A percentile compares a stretch with the other conserved stretches of the same genome.
phyloP scores from a whole-genome alignment of 2,797 vertebrate genomes.

The Acanthurus leucopareius region DNA sequence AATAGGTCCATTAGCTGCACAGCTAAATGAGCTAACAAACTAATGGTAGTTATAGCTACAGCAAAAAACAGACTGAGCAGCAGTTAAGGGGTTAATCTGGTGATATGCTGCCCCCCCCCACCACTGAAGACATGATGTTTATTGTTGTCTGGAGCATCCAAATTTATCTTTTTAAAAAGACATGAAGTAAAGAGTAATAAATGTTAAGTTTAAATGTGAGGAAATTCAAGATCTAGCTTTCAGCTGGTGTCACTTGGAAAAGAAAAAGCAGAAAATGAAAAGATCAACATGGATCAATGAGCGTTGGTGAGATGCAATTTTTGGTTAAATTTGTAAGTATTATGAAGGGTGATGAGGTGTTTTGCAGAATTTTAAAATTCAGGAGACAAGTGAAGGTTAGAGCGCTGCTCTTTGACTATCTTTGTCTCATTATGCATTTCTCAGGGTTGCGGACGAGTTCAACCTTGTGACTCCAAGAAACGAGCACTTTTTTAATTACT shows the following conservation, averaged over 20 bases:
- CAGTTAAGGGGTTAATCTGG: no score
- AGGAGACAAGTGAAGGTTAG: conserved; percentile 39
- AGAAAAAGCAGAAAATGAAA: neutral
- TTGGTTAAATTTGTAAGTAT: conserved; percentile 7
- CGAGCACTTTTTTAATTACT: conserved; percentile 50
- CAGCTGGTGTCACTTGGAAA: neutral
- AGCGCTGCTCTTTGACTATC: conserved; percentile 29
- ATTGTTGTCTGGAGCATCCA: neutral
- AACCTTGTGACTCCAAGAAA: conserved; percentile 37
- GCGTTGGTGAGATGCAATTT: neutral
- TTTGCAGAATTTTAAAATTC: conserved; percentile 32
- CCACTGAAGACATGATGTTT: neutral
- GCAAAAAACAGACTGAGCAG: no score
- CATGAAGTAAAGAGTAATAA: neutral
- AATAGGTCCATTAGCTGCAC: no score
- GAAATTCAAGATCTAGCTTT: neutral
- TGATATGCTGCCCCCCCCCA: neutral
- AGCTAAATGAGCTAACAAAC: no score
- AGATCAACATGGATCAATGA: conserved; percentile 1
- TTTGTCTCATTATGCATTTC: conserved; percentile 47
- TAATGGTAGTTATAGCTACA: no score
- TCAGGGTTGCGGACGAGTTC: conserved; percentile 24
- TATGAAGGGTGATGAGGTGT: conserved; percentile 27
- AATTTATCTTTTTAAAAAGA: neutral
- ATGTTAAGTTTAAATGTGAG: neutral